Conservation (phyloP, 2,797 vertebrate species). For the Dallia pectoralis region DNA sequence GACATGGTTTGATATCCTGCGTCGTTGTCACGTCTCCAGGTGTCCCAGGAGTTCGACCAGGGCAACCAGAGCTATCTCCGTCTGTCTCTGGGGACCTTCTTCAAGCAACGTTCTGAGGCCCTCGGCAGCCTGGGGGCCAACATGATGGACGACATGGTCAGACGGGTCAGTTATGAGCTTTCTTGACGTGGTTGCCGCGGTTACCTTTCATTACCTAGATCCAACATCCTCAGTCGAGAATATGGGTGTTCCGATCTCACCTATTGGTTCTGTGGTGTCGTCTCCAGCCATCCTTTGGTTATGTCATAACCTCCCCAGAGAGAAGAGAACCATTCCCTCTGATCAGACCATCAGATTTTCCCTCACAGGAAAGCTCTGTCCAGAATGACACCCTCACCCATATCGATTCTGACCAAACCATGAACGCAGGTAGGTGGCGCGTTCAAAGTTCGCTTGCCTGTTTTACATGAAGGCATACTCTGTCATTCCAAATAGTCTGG, state of each 20-base stretch:
- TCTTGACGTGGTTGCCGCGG: too few species aligned
- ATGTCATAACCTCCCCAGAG: constrained; percentile 91
- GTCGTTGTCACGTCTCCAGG: background rate
- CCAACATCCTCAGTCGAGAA: too few species aligned
- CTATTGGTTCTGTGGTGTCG: constrained; percentile 3
- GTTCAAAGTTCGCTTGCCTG: background rate
- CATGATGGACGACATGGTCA: constrained; percentile 69
- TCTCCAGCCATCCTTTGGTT: constrained; percentile 93
- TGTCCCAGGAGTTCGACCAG: constrained; percentile 73
- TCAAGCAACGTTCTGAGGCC: constrained; percentile 92
- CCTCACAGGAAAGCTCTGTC: constrained; percentile 51
- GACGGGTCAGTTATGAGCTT: constrained; percentile 78
- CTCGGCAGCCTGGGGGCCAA: constrained; percentile 85
- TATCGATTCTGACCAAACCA: constrained; percentile 68
- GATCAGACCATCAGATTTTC: constrained; percentile 75
- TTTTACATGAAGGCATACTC: background rate
- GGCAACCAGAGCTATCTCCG: constrained; percentile 85
- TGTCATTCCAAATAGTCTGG: too few species aligned
- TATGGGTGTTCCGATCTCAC: background rate
- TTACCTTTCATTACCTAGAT: too few species aligned
- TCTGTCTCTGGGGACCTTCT: constrained; percentile 92
- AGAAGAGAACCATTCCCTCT: constrained; percentile 88
- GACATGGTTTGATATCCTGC: too few species aligned
- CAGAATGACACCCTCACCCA: constrained; percentile 62
- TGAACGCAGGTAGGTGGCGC: constrained; percentile 77